phyloP scores from a whole-genome alignment of 2,888 invertebrate genomes.

The Terebella lapidaria region DNA sequence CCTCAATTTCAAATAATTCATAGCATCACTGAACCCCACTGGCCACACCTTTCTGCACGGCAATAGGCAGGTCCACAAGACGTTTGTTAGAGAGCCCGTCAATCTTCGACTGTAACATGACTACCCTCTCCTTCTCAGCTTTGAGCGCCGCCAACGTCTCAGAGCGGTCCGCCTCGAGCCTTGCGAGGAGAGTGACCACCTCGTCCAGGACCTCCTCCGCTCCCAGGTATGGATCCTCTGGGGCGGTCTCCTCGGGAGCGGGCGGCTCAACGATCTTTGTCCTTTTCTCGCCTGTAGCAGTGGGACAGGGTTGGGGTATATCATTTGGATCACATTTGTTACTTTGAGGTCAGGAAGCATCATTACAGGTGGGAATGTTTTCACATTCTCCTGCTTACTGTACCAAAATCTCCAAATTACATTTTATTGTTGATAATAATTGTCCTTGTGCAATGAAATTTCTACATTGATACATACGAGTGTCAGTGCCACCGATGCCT shows the following conservation, averaged over 20 bases:
- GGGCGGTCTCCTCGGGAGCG: not conserved
- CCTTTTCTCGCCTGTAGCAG: not conserved
- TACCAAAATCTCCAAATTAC: too few species aligned
- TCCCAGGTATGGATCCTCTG: conserved; percentile 42
- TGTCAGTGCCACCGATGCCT: too few species aligned
- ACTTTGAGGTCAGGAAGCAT: too few species aligned
- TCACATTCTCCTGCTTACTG: too few species aligned
- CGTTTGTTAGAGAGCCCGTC: conserved; percentile 35
- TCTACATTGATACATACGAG: too few species aligned
- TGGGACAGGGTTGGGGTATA: too few species aligned
- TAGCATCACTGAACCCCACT: too few species aligned
- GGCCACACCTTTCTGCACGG: conserved; percentile 50
- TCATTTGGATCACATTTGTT: too few species aligned
- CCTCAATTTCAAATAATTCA: too few species aligned
- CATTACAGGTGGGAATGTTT: too few species aligned
- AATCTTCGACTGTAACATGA: conserved; percentile 35
- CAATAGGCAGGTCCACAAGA: conserved; percentile 39
- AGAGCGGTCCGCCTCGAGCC: conserved; percentile 45
- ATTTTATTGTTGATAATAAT: too few species aligned
- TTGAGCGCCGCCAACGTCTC: conserved; percentile 32
- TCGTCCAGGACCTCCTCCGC: conserved; percentile 50
- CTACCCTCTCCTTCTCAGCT: conserved; percentile 33
- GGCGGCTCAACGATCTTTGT: not conserved
- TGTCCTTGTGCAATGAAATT: too few species aligned
- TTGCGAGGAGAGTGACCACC: conserved; percentile 41